These are phyloP conservation scores for Coturnix japonica DNA, from an alignment of 2,113 vertebrate genomes.

Conservation along the genomic window DNA sequence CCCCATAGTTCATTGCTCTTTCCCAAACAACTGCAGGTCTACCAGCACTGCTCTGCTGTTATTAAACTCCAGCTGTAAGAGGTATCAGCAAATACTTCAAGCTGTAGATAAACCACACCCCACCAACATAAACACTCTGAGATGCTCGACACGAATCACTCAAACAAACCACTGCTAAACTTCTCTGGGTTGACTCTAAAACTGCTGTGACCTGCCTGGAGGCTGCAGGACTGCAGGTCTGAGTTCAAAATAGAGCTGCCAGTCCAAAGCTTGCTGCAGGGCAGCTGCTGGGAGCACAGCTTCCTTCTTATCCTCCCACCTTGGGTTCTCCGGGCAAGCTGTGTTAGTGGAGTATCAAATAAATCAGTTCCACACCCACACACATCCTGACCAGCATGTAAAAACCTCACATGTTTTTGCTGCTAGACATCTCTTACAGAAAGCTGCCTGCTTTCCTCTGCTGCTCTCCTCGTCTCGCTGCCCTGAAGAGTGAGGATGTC, in stretches of 20 bases:
- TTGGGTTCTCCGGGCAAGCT: not conserved
- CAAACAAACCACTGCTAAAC: not conserved
- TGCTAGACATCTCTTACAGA: not conserved
- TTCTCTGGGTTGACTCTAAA: not conserved
- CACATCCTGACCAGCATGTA: fast-evolving
- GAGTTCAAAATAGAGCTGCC: fast-evolving
- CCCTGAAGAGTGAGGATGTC: not conserved
- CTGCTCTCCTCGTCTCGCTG: not conserved
- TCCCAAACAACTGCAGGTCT: not conserved
- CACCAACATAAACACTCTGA: constrained; percentile 21
- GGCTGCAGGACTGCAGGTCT: not conserved
- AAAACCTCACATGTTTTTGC: not conserved
- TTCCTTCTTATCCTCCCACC: not conserved
- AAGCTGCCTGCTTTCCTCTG: not conserved
- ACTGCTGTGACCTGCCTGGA: not conserved
- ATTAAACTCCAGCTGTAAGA: not conserved
- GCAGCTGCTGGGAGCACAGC: not conserved
- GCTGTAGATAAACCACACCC: not conserved
- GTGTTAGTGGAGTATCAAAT: not conserved
- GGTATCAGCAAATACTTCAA: not conserved
- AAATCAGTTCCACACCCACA: not conserved
- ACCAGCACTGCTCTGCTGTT: not conserved
- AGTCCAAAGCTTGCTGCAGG: not conserved
- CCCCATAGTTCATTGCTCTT: not conserved
- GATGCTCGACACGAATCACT: not conserved